Percentiles rank a stretch among this genome's conserved stretches.
These are phyloP conservation scores for Radopholus similis DNA, from an alignment of 1,140 invertebrate genomes.

Conservation along the genomic window DNA sequence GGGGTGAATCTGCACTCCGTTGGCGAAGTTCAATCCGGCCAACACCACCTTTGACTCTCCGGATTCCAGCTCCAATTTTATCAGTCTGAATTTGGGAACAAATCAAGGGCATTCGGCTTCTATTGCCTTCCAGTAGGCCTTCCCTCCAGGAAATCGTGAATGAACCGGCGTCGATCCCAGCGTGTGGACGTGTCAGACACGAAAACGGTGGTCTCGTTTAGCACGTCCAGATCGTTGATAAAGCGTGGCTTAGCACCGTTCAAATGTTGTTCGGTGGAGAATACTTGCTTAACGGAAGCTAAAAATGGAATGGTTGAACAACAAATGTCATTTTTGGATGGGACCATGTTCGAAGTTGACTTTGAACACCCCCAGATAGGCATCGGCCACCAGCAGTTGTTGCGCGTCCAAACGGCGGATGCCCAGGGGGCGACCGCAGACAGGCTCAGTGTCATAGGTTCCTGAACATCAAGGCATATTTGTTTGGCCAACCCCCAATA, in stretches of 20 bases:
- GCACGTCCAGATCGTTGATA: constrained; percentile 43
- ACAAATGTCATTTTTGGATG: too few species aligned
- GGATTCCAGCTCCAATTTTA: constrained; percentile 51
- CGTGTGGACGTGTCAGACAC: constrained; percentile 48
- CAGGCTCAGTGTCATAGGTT: constrained; percentile 39
- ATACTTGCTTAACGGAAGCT: constrained; percentile 22
- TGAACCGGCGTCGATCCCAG: constrained; percentile 61
- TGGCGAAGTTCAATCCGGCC: constrained; percentile 59
- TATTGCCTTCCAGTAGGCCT: constrained; percentile 59
- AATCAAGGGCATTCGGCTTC: too few species aligned
- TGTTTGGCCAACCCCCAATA: not conserved
- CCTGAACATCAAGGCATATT: constrained; percentile 8
- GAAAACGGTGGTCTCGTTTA: constrained; percentile 41
- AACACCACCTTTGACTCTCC: constrained; percentile 42
- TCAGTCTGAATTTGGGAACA: too few species aligned
- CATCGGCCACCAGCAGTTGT: constrained; percentile 48
- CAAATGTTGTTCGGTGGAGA: constrained; percentile 29
- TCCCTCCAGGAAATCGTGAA: constrained; percentile 59
- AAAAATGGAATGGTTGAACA: too few species aligned
- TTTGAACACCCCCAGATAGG: constrained; percentile 48
- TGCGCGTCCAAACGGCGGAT: constrained; percentile 47
- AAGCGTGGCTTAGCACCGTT: constrained; percentile 32
- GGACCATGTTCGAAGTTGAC: constrained; percentile 51
- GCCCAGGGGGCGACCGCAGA: constrained; percentile 51
- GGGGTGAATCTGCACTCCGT: constrained; percentile 59